Evolutionary conservation across 2,113 vertebrate species (phyloP), one percentile per base, ranked within the genome.

Genomic region (Tragelaphus buxtoni): DNA sequence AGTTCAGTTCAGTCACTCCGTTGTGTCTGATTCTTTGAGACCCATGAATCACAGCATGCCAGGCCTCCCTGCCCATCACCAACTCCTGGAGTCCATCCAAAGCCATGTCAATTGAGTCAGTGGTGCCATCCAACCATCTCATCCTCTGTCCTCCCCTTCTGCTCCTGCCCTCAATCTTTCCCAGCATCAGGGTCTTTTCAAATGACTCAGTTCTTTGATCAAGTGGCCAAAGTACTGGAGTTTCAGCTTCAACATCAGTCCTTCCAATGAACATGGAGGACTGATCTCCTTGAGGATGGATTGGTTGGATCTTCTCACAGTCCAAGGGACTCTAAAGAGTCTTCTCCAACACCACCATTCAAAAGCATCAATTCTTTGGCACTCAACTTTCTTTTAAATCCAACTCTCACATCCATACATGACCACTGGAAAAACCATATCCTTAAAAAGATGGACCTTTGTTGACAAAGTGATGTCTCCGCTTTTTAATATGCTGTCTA

Each of bases 21-120:
- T 10, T 1, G 0, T 35, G 63, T 65, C n/a, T 20, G n/a, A 65
- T n/a, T 65, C 32, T 35, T 65, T n/a, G 4, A 0, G 4, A 65
- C 4, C 9, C 17, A 65, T 35, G 63, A 20, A 65, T 9, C 7
- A 2, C 17, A 65, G n/a, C 32, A 65, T 0, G 4, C n/a, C 63
- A 35, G 17, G 32, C n/a, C n/a, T 65, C 63, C 32, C 17, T 35
- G 63, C 20, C 17, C 63, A 65, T 65, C n/a, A 35, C 63, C 63
- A 65, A 20, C 63, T 35, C 32, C 8, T 4, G 17, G 63, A 65
- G 17, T 65, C 8, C 63, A 20, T 4, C 32, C 63, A 65, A 65
- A 65, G 17, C 63, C 18, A 35, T 35, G 17, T 65, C 63, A 17
- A 20, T 20, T 35, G 63, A 65, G n/a, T 65, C 2, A 0, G 8